These are phyloP conservation scores for Crioceris asparagi DNA, from an alignment of 2,888 invertebrate species.

Conservation along the genomic window DNA sequence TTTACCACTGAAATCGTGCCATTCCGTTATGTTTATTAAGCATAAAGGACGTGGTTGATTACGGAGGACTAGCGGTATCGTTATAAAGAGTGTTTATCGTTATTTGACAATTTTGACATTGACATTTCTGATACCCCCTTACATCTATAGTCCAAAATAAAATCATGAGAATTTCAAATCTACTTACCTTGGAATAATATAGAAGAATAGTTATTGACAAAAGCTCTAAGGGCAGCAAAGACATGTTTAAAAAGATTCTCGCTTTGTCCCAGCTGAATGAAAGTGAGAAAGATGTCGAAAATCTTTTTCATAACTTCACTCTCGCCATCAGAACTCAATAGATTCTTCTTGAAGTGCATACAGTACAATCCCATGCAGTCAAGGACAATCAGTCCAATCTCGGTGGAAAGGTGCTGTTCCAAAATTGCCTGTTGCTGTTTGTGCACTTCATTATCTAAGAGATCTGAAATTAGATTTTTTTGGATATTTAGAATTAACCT, in stretches of 20 bases:
- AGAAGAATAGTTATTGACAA: constrained; percentile 80
- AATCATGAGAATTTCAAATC: too few relatives aligned
- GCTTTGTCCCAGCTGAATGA: constrained; percentile 82
- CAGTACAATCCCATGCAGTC: constrained; percentile 82
- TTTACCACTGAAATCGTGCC: too few relatives aligned
- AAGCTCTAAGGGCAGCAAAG: constrained; percentile 83
- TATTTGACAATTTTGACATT: too few relatives aligned
- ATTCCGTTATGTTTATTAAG: too few relatives aligned
- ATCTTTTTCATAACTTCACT: constrained; percentile 71
- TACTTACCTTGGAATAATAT: constrained; percentile 67
- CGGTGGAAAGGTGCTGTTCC: constrained; percentile 77
- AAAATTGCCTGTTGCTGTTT: constrained; percentile 53
- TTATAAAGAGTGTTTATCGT: too few relatives aligned
- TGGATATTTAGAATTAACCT: too few relatives aligned
- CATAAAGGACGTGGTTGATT: too few relatives aligned
- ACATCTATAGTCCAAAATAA: too few relatives aligned
- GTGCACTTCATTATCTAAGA: constrained; percentile 43
- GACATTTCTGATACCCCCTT: too few relatives aligned
- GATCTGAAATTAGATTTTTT: neutral
- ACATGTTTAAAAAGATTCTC: constrained; percentile 83
- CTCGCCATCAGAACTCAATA: constrained; percentile 49
- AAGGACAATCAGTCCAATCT: constrained; percentile 77
- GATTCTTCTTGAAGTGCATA: constrained; percentile 55
- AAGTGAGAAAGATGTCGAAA: constrained; percentile 76
- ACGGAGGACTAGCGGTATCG: too few relatives aligned